Base-by-base conservation (phyloP, 2,113 vertebrate species). In the Chrysochloris asiatica region DNA sequence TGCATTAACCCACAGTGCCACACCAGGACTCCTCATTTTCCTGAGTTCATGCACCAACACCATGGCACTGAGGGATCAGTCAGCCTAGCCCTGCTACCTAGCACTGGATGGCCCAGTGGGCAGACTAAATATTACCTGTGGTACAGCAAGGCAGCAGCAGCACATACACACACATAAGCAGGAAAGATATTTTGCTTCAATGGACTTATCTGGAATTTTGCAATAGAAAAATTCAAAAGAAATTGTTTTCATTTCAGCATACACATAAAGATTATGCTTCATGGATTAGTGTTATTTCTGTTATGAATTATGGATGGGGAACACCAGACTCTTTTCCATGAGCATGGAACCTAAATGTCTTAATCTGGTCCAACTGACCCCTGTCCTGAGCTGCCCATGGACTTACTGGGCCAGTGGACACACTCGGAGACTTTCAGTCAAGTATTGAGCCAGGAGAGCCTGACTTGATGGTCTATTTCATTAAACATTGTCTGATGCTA, bases 141-240 rank as follows among this genome's bases (percentile, higher is more conserved):
- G 69, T 36, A 24, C n/a, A 43, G 43, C 30, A 90, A 76, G 87
- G 47, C 28, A 41, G 41, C n/a, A 65, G 45, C 19, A 16, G 36
- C 36, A 30, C 38, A 59, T 21, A 52, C 6, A 52, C 50, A 52
- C 43, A 22, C 3, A 12, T 4, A 38, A 1, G 1, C 2, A 8
- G 22, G 22, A 43, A 93, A 90, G 67, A 83, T 45, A 96, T 71
- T 71, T n/a, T 83, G 52, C 67, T 95, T 87, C 22, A 8, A 48
- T 71, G 41, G 91, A 47, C 24, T 81, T 43, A 77, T 21, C 73
- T 33, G 54, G n/a, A 93, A 69, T 71, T 91, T 83, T 88, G 69
- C 76, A 26, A 38, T 6, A 83, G 63, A 91, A 93, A 93, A 87
- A 82, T 72, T 12, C 38, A 36, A 75, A 77, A 48, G 33, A 86